Conservation (phyloP, 1,140 invertebrate genomes). For the Leptopilina boulardi region DNA sequence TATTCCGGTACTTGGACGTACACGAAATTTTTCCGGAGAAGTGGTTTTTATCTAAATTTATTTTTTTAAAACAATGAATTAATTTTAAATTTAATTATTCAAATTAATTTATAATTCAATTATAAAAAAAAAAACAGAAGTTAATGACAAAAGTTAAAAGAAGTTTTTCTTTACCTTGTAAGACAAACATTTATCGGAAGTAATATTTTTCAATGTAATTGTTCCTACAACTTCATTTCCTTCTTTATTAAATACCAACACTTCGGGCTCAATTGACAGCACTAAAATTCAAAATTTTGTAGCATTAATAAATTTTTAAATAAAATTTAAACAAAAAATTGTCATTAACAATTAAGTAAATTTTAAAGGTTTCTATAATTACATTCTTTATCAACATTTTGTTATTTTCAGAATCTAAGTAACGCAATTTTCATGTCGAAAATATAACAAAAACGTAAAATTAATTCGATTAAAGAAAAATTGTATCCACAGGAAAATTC, state of each 20-base stretch:
- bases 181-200: slow-evolving; percentile 79
- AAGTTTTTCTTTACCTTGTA: slow-evolving; percentile 80
- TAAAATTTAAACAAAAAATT: no score
- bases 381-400: no score
- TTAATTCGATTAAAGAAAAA: no score
- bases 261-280: slow-evolving; percentile 76
- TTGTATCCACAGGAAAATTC: no score
- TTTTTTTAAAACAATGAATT: slow-evolving; percentile 54
- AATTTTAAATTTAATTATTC: slow-evolving; percentile 31
- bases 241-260: slow-evolving; percentile 80
- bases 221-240: slow-evolving; percentile 81
- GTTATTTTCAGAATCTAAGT: no score
- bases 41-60: slow-evolving; percentile 87
- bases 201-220: slow-evolving; percentile 82
- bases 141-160: no score
- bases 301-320: no score
- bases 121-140: background rate
- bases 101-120: background rate
- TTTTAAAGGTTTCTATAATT: no score
- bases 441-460: no score
- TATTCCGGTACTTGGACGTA: slow-evolving; percentile 88
- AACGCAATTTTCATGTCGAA: no score
- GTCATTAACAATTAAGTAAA: no score
- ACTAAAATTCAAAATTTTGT: slow-evolving; percentile 60
- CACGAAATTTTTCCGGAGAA: slow-evolving; percentile 91